phyloP scores from a whole-genome alignment of 2,797 vertebrate species.

The Heliangelus exortis region DNA sequence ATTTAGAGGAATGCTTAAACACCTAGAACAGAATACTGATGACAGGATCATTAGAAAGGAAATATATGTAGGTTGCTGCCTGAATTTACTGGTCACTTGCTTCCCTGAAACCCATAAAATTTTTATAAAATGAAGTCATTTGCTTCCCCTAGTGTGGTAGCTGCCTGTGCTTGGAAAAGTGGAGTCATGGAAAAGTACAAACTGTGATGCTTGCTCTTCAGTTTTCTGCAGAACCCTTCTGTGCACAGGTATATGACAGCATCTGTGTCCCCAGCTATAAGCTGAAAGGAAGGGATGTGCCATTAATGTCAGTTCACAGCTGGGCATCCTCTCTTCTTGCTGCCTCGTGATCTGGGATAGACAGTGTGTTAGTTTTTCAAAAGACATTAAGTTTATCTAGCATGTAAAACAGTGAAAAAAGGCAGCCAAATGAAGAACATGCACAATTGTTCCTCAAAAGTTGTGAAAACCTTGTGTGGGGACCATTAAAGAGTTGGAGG shows the following conservation, averaged over 20 bases:
- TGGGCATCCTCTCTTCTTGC: background rate
- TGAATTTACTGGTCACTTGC: background rate
- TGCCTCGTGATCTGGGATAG: background rate
- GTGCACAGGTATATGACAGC: rapidly evolving
- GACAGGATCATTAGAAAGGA: background rate
- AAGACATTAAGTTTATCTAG: background rate
- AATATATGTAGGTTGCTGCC: background rate
- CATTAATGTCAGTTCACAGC: background rate
- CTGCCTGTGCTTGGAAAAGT: background rate
- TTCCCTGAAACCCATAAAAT: background rate
- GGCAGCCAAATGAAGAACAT: background rate
- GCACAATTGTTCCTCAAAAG: background rate
- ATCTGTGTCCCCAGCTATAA: background rate
- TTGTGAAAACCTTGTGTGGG: background rate
- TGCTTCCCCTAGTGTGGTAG: background rate
- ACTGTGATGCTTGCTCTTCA: background rate
- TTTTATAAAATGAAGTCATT: background rate
- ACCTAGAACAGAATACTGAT: background rate
- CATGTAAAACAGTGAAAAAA: background rate
- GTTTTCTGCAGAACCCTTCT: background rate
- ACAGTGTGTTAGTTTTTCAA: background rate
- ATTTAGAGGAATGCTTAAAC: background rate
- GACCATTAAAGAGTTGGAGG: background rate
- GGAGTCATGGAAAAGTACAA: background rate
- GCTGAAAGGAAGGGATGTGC: rapidly evolving